These are phyloP conservation scores for Mallateleia sp. DNA, from an alignment of 2,888 invertebrate species.

Conservation along the genomic window DNA sequence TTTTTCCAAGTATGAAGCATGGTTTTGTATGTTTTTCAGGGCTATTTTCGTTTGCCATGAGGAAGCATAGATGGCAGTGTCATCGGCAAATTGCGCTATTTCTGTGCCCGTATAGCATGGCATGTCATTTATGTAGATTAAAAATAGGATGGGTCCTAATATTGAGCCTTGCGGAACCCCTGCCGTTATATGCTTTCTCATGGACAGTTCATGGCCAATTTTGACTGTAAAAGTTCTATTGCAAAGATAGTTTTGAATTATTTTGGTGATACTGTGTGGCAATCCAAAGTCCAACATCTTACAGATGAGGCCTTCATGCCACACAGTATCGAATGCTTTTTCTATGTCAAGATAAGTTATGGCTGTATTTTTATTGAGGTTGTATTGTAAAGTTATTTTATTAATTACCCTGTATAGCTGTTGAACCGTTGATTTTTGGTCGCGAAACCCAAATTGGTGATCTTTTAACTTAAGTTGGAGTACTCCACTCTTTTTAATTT, in stretches of 20 bases:
- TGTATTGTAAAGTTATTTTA: constrained; percentile 73
- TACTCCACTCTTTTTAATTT: constrained; percentile 29
- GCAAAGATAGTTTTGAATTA: constrained; percentile 38
- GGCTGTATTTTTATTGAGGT: constrained; percentile 71
- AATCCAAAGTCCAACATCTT: constrained; percentile 7
- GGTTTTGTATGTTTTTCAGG: background rate
- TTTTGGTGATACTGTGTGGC: constrained; percentile 42
- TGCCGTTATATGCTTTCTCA: background rate
- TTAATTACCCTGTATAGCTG: constrained; percentile 77
- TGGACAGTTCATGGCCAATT: background rate
- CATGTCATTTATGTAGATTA: constrained; percentile 38
- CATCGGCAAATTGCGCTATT: constrained; percentile 61
- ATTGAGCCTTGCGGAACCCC: constrained; percentile 57
- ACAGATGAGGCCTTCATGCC: constrained; percentile 76
- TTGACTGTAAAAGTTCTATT: constrained; percentile 40
- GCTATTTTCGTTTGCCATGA: constrained; percentile 17
- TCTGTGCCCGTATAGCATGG: background rate
- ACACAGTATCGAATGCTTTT: constrained; percentile 81
- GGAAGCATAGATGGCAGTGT: constrained; percentile 37
- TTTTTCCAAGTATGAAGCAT: background rate
- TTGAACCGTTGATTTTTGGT: constrained; percentile 74
- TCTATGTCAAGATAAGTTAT: constrained; percentile 77
- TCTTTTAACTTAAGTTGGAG: constrained; percentile 61
- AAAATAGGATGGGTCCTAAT: constrained; percentile 38
- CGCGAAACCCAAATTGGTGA: constrained; percentile 81